Conservation (phyloP, 2,888 invertebrate genomes). For the Sphaeridia pumilis region DNA sequence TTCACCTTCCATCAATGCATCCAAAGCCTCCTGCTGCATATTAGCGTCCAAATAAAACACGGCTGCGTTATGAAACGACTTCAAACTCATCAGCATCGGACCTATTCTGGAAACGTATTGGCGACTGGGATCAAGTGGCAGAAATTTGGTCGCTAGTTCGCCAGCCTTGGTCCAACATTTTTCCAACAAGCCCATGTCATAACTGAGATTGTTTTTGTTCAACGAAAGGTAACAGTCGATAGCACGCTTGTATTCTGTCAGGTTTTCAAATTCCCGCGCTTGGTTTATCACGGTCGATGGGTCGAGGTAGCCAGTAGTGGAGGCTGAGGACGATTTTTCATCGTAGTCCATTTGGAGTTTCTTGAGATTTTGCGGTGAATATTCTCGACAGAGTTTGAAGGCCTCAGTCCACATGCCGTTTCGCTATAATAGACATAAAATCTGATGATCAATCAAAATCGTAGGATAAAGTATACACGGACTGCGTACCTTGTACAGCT, state of each 20-base stretch:
- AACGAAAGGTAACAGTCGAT: slow-evolving; percentile 64
- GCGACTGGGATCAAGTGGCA: slow-evolving; percentile 58
- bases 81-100: slow-evolving; percentile 43
- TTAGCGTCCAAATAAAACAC: slow-evolving; percentile 64
- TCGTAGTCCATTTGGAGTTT: slow-evolving; percentile 55
- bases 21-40: slow-evolving; percentile 67
- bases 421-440: no score
- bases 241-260: slow-evolving; percentile 62
- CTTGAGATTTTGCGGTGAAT: slow-evolving; percentile 60
- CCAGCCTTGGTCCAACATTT: slow-evolving; percentile 62
- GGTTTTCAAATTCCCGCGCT: slow-evolving; percentile 62
- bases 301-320: slow-evolving; percentile 37
- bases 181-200: slow-evolving; percentile 49
- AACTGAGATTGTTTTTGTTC: slow-evolving; percentile 35
- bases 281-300: slow-evolving; percentile 49
- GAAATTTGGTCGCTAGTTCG: slow-evolving; percentile 67
- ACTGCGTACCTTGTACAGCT: slow-evolving; percentile 73
- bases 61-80: slow-evolving; percentile 43
- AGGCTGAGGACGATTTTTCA: slow-evolving; percentile 39
- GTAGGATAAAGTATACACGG: no score
- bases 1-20: slow-evolving; percentile 62
- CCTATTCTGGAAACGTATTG: slow-evolving; percentile 51
- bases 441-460: no score
- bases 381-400: slow-evolving; percentile 84
- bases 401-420: slow-evolving; percentile 90